Evolutionary conservation across 2,888 invertebrate genomes (phyloP).

Genomic region (Torymus tubicola): DNA sequence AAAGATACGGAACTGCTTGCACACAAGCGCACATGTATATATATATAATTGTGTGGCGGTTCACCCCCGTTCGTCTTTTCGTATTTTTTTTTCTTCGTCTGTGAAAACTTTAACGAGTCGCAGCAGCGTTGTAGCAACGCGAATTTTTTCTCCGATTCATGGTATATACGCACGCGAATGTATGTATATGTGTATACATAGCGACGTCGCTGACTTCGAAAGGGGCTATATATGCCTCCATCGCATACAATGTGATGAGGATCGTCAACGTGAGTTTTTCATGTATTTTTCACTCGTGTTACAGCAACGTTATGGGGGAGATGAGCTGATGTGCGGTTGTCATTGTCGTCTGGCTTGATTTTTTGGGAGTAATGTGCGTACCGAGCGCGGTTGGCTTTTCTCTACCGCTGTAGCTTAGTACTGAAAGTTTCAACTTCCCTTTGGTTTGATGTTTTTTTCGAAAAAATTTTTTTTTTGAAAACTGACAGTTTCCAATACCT

Average conservation of each 20-base stretch:
- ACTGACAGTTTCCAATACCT: no score
- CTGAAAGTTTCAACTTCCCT: no score
- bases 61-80: neutral
- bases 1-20: slow-evolving; percentile 1
- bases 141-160: slow-evolving; percentile 23
- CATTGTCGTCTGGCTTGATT: slow-evolving; percentile 13
- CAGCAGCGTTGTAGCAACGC: slow-evolving; percentile 26
- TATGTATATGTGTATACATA: no score
- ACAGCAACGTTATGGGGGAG: neutral
- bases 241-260: slow-evolving; percentile 5
- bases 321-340: no score
- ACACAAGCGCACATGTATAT: neutral
- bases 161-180: no score
- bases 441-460: no score
- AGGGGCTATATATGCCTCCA: neutral
- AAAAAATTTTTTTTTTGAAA: no score
- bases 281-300: slow-evolving; percentile 17
- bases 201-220: slow-evolving; percentile 25
- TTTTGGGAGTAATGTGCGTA: neutral
- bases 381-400: no score
- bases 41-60: neutral
- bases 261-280: slow-evolving; percentile 47
- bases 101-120: slow-evolving; percentile 46
- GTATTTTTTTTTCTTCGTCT: slow-evolving; percentile 15
- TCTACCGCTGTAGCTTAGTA: no score